Evolutionary conservation across 2,888 invertebrate genomes (phyloP).

Genomic region (Noctuana brunneofusca): DNA sequence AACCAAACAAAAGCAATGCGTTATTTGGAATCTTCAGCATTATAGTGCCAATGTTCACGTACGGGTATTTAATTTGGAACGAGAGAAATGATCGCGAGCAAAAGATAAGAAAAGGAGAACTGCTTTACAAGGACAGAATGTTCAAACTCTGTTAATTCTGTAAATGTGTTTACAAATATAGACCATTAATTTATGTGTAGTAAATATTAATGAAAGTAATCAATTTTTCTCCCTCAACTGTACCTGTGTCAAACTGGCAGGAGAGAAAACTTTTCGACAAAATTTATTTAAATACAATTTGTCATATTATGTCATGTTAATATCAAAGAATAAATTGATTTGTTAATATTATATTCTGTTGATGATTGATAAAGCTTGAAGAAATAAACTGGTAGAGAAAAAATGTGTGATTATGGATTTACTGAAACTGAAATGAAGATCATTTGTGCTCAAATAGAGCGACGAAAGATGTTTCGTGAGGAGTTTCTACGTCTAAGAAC

Average conservation of each 20-base stretch:
- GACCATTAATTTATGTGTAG: slow-evolving; percentile 28
- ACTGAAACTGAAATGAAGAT: slow-evolving; percentile 75
- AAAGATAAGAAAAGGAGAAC: slow-evolving; percentile 86
- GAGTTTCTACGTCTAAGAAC: slow-evolving; percentile 86
- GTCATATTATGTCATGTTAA: not conserved
- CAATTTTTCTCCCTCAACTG: slow-evolving; percentile 36
- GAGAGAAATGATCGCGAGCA: slow-evolving; percentile 81
- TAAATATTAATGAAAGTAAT: slow-evolving; percentile 28
- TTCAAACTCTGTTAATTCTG: slow-evolving; percentile 56
- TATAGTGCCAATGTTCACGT: slow-evolving; percentile 81
- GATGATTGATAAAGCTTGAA: no score
- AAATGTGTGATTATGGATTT: slow-evolving; percentile 71
- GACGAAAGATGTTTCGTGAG: slow-evolving; percentile 82
- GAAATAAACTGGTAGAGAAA: not conserved
- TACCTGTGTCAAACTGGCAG: slow-evolving; percentile 5
- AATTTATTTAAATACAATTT: not conserved
- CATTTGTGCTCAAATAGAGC: slow-evolving; percentile 82
- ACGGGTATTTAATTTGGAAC: slow-evolving; percentile 78
- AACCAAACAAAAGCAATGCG: slow-evolving; percentile 83
- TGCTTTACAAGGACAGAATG: slow-evolving; percentile 88
- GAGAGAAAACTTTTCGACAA: not conserved
- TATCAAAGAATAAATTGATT: no score
- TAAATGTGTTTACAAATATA: slow-evolving; percentile 19
- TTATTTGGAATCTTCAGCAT: slow-evolving; percentile 76
- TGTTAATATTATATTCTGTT: no score